phyloP scores from a whole-genome alignment of 2,888 invertebrate genomes.

The Lithosia quadra region DNA sequence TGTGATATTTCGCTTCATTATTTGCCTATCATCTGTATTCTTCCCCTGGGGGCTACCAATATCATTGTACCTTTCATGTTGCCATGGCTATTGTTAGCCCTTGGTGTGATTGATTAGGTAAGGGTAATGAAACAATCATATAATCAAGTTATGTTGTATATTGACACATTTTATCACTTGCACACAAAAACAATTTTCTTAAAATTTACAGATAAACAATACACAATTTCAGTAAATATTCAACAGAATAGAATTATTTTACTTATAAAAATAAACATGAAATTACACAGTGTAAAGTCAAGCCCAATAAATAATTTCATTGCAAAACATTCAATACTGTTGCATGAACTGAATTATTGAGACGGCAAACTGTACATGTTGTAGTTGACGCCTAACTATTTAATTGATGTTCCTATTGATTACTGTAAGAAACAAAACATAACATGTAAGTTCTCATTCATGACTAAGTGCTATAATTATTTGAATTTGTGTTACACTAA shows the following conservation, averaged over 20 bases:
- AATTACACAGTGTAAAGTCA: conserved; percentile 59
- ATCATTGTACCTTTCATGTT: neutral
- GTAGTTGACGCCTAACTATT: neutral
- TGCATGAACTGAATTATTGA: conserved; percentile 13
- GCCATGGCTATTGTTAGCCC: neutral
- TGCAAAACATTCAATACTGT: conserved; percentile 34
- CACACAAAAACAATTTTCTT: conserved; percentile 83
- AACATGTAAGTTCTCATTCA: conserved; percentile 32
- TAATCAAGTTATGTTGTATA: conserved; percentile 82
- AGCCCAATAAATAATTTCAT: conserved; percentile 53
- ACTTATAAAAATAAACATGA: conserved; percentile 76
- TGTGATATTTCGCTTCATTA: conserved; percentile 80
- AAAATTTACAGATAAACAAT: conserved; percentile 83
- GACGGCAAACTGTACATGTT: neutral
- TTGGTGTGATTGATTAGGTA: conserved; percentile 6
- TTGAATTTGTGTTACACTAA: neutral
- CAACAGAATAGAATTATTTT: conserved; percentile 81
- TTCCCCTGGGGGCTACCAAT: conserved; percentile 47
- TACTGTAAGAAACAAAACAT: neutral
- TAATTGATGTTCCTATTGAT: neutral
- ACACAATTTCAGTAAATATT: conserved; percentile 77
- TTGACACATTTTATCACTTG: conserved; percentile 84
- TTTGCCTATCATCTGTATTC: conserved; percentile 57
- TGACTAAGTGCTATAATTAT: conserved; percentile 33
- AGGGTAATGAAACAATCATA: conserved; percentile 70